Evolutionary conservation across 2,888 invertebrate genomes (phyloP).

Genomic region (Gryllus longicercus): DNA sequence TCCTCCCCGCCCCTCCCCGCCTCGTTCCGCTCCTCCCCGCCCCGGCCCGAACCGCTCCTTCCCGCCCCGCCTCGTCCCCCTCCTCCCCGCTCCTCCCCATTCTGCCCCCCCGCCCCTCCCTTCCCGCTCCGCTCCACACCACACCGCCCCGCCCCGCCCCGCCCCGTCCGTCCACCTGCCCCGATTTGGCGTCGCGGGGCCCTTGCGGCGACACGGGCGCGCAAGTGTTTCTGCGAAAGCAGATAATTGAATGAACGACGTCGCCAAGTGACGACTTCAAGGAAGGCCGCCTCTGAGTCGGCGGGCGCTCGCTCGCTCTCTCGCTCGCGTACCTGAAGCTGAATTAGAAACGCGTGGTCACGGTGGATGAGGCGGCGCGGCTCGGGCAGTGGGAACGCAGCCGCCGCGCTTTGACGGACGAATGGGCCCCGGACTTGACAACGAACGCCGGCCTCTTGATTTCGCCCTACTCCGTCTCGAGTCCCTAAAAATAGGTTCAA

Average conservation of each 20-base stretch:
- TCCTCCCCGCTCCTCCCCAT: not conserved
- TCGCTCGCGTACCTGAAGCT: not conserved
- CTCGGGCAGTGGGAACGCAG: too few species aligned
- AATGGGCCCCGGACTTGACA: too few species aligned
- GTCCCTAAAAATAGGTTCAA: too few species aligned
- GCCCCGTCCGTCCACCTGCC: not conserved
- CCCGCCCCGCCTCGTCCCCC: too few species aligned
- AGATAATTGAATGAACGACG: conserved; percentile 17
- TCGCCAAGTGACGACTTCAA: conserved; percentile 17
- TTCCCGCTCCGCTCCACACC: not conserved
- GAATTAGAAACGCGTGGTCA: conserved; percentile 17
- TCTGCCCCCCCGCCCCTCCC: not conserved
- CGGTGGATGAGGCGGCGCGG: not conserved
- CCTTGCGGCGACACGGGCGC: not conserved
- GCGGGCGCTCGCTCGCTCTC: not conserved
- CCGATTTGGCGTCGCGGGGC: not conserved
- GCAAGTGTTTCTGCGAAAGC: conserved; percentile 17
- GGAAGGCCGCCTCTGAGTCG: not conserved
- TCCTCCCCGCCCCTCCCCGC: not conserved
- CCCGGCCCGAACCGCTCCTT: not conserved
- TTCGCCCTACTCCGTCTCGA: too few species aligned
- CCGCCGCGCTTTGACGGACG: too few species aligned
- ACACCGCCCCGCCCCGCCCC: not conserved
- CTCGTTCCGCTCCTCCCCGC: not conserved
- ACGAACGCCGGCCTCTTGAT: too few species aligned